These are phyloP conservation scores for Diorhabda elongata DNA, from an alignment of 1,140 invertebrate genomes.

Conservation along the genomic window DNA sequence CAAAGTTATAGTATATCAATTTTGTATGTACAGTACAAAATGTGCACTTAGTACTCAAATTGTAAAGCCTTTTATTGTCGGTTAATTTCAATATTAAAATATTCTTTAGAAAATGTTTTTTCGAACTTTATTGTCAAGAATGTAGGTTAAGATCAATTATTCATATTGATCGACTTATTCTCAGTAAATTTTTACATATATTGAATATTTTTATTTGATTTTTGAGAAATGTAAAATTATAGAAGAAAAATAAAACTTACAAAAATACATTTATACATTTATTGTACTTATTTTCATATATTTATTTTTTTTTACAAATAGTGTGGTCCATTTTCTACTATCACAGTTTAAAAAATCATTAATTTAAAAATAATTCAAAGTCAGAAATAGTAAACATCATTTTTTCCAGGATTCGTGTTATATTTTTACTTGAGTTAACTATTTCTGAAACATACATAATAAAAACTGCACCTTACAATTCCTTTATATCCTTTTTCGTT, in stretches of 20 bases:
- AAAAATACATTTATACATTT: conserved; percentile 43
- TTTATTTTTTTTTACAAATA: conserved; percentile 47
- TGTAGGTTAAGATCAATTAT: too few species aligned
- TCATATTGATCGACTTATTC: too few species aligned
- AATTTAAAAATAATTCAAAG: conserved; percentile 31
- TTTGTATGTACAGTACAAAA: too few species aligned
- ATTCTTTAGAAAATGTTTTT: too few species aligned
- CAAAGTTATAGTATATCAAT: too few species aligned
- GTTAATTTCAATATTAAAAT: too few species aligned
- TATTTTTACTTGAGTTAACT: not conserved
- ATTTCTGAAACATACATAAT: conserved; percentile 15
- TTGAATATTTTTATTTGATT: too few species aligned
- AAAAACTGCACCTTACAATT: conserved; percentile 10
- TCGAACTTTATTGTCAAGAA: too few species aligned
- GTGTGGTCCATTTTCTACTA: conserved; percentile 48
- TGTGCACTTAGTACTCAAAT: too few species aligned
- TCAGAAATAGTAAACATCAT: conserved; percentile 12
- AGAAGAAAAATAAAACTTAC: not conserved
- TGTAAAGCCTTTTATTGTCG: too few species aligned
- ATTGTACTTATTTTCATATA: conserved; percentile 43
- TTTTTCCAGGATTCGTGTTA: not conserved
- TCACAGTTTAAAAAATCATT: conserved; percentile 47
- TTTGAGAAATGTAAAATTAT: not conserved
- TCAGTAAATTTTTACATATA: too few species aligned
- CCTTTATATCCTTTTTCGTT: conserved; percentile 1